A percentile compares a stretch with the other conserved stretches of the same genome.
Conservation (phyloP, 2,888 invertebrate genomes). For the Phytoseiulus persimilis region DNA sequence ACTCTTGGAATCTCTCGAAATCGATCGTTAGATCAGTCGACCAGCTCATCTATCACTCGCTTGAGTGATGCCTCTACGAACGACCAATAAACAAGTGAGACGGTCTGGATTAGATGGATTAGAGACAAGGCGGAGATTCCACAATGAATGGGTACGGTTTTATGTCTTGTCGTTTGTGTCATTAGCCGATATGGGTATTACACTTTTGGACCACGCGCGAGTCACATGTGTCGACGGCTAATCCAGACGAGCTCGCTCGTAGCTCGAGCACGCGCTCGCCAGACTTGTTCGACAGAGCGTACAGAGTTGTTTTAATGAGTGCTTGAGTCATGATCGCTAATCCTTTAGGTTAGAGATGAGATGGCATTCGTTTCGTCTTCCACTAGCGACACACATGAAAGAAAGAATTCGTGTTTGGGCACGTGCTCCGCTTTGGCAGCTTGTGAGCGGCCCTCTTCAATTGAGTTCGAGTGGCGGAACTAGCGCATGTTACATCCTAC, state of each 20-base stretch:
- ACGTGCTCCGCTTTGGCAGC: background rate
- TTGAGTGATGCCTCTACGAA: too few relatives aligned
- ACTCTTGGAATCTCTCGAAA: too few relatives aligned
- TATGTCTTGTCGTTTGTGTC: too few relatives aligned
- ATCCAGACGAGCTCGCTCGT: background rate
- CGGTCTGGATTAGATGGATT: too few relatives aligned
- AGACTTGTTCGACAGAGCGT: background rate
- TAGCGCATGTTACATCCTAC: background rate
- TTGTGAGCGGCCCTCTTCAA: background rate
- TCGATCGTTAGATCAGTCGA: too few relatives aligned
- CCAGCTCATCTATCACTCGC: too few relatives aligned
- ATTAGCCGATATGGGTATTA: background rate
- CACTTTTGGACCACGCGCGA: background rate
- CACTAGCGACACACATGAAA: background rate
- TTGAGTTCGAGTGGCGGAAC: background rate
- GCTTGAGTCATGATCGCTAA: background rate
- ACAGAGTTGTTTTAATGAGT: background rate
- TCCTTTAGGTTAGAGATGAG: conserved; percentile 5
- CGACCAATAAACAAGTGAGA: too few relatives aligned
- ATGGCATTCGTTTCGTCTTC: background rate
- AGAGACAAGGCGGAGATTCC: too few relatives aligned
- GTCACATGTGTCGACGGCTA: background rate
- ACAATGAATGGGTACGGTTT: too few relatives aligned
- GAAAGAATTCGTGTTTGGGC: background rate
- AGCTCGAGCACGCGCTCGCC: background rate